Evolutionary conservation across 2,797 vertebrate species (phyloP).

Genomic region (Amniataba percoides): DNA sequence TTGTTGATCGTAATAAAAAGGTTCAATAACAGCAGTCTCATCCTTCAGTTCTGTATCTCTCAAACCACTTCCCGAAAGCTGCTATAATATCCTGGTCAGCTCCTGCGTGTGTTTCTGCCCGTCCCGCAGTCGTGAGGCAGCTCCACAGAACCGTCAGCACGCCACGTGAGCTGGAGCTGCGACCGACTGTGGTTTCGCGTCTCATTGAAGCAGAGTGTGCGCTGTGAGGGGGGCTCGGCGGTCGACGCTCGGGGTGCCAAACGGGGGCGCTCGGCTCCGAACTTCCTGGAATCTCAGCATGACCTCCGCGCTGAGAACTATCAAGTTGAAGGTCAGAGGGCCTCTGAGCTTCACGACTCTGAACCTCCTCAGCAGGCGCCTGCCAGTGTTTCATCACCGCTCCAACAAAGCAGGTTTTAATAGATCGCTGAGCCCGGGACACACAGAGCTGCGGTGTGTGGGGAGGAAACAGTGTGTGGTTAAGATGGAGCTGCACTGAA

Average conservation of each 20-base stretch:
- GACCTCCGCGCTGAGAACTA: not conserved
- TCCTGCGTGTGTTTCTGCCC: constrained; percentile 11
- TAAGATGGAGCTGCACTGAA: not conserved
- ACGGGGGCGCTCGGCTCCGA: not conserved
- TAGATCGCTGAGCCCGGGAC: not conserved
- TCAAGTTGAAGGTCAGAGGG: constrained; percentile 8
- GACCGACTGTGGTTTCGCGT: constrained; percentile 37
- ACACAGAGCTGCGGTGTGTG: not conserved
- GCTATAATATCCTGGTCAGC: not conserved
- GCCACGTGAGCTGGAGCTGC: constrained; percentile 10
- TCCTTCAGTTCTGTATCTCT: not conserved
- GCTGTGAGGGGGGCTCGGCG: not conserved
- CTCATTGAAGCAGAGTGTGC: constrained; percentile 6
- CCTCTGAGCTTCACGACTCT: not conserved
- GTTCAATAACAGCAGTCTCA: not conserved
- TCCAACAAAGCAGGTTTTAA: constrained; percentile 27
- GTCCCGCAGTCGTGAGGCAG: not conserved
- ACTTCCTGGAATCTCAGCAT: constrained; percentile 24
- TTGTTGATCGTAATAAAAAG: not conserved
- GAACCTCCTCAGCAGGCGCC: constrained; percentile 5
- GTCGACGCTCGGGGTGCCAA: constrained; percentile 1
- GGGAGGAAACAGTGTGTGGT: not conserved
- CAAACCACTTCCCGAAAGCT: not conserved
- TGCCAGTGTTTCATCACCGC: constrained; percentile 18
- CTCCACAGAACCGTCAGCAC: not conserved